Conservation (phyloP, 2,797 vertebrate species). For the Cyprinodon diabolis region DNA sequence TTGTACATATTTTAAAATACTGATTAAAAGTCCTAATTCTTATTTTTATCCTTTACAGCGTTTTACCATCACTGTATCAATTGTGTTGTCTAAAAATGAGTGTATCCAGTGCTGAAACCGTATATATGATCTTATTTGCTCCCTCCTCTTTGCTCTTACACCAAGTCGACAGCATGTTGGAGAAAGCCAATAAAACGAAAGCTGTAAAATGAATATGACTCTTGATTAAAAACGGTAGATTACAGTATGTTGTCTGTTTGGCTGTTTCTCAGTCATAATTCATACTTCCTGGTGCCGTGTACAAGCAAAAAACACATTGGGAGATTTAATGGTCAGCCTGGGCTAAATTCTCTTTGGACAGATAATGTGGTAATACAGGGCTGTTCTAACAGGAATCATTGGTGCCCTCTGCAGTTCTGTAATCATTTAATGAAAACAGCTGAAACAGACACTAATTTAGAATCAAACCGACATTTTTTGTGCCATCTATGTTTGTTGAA, state of each 20-base stretch:
- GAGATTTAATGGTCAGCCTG: slow-evolving; percentile 34
- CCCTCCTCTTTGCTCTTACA: slow-evolving; percentile 37
- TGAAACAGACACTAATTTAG: slow-evolving; percentile 50
- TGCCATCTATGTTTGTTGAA: slow-evolving; percentile 13
- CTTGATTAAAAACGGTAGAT: slow-evolving; percentile 67
- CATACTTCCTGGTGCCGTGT: slow-evolving; percentile 22
- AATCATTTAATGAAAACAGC: slow-evolving; percentile 62
- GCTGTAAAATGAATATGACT: slow-evolving; percentile 43
- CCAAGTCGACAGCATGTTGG: slow-evolving; percentile 36
- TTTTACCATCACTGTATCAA: slow-evolving; percentile 20
- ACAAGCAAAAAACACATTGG: slow-evolving; percentile 31
- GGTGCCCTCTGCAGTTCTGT: slow-evolving; percentile 80
- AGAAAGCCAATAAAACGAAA: slow-evolving; percentile 51
- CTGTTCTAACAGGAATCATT: slow-evolving; percentile 68
- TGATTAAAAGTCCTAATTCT: no score
- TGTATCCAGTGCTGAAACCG: slow-evolving; percentile 35
- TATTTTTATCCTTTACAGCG: no score
- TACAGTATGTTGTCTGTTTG: slow-evolving; percentile 38
- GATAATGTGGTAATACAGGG: slow-evolving; percentile 47
- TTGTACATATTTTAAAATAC: no score
- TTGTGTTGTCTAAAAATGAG: slow-evolving; percentile 34
- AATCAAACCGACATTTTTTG: not conserved
- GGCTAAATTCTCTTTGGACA: slow-evolving; percentile 37
- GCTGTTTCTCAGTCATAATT: slow-evolving; percentile 44
- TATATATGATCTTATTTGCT: slow-evolving; percentile 23